A percentile compares a stretch with the other conserved stretches of the same genome.
These are phyloP conservation scores for Falco punctatus DNA, from an alignment of 2,113 vertebrate genomes.

Conservation along the genomic window DNA sequence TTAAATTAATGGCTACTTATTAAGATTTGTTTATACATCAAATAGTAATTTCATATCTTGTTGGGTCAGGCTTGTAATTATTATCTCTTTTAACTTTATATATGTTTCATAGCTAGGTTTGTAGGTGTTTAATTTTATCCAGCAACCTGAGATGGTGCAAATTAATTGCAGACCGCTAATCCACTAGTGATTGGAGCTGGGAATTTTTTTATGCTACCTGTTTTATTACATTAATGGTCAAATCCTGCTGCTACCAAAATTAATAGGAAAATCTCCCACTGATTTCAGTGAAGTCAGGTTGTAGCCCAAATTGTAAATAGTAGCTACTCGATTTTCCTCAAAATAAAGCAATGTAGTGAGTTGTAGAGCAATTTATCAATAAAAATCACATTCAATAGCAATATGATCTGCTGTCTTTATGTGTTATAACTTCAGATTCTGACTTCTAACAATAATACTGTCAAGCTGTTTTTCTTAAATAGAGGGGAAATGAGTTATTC, in stretches of 20 bases:
- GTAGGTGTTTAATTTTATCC: slow-evolving; percentile 21
- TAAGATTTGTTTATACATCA: slow-evolving; percentile 30
- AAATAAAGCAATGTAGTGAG: not conserved
- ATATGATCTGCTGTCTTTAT: not conserved
- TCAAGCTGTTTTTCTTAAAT: not conserved
- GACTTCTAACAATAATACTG: not conserved
- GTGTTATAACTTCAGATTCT: not conserved
- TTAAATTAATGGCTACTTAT: slow-evolving; percentile 6
- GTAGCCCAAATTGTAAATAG: slow-evolving; percentile 20
- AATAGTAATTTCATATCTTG: not conserved
- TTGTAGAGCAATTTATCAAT: not conserved
- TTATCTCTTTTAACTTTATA: not conserved
- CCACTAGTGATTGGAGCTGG: not conserved
- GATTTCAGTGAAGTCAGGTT: slow-evolving; percentile 45
- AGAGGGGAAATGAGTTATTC: not conserved
- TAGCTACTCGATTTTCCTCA: not conserved
- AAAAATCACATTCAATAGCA: not conserved
- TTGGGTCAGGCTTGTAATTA: not conserved
- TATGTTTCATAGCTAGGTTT: slow-evolving; percentile 10
- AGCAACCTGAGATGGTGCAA: not conserved
- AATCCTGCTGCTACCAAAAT: slow-evolving; percentile 45
- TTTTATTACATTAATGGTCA: slow-evolving; percentile 35
- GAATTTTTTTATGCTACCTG: not conserved
- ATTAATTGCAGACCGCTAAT: slow-evolving; percentile 44
- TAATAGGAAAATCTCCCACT: slow-evolving; percentile 62